Evolutionary conservation across 2,113 vertebrate species (phyloP).

Genomic region (Holacanthus passer): DNA sequence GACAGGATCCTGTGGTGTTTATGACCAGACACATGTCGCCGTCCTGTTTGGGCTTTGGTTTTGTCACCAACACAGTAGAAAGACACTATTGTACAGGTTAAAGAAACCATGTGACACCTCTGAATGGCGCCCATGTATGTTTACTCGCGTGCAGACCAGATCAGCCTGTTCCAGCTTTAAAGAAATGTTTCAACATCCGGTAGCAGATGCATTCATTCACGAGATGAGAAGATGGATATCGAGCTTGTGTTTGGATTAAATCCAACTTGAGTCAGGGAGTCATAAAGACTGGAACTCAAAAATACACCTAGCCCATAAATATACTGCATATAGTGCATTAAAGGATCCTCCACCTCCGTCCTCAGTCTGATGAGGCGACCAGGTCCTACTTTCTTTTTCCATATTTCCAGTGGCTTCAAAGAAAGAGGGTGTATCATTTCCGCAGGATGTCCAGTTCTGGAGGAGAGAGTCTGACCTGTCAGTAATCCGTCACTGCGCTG

Average conservation of each 20-base stretch:
- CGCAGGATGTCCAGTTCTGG: constrained; percentile 38
- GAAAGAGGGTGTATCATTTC: constrained; percentile 16
- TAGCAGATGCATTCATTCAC: too few species aligned
- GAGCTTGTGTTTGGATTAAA: too few species aligned
- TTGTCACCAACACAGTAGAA: background rate
- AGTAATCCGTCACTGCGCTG: constrained; percentile 24
- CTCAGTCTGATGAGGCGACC: background rate
- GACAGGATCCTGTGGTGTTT: constrained; percentile 16
- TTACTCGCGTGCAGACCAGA: background rate
- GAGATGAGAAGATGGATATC: too few species aligned
- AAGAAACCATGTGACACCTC: background rate
- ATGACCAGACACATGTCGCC: constrained; percentile 2
- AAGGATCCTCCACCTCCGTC: background rate
- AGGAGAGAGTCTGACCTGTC: constrained; percentile 14
- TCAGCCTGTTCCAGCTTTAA: too few species aligned
- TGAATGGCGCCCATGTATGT: background rate
- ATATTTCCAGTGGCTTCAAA: constrained; percentile 1
- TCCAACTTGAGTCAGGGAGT: too few species aligned
- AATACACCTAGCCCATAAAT: background rate
- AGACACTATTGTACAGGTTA: background rate
- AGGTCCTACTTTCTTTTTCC: background rate
- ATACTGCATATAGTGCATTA: background rate
- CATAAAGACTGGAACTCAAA: too few species aligned
- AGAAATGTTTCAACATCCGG: too few species aligned
- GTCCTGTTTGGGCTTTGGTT: constrained; percentile 9